Evolutionary conservation across 1,140 invertebrate genomes (phyloP), one percentile per base, ranked within the genome.

Genomic region (Limonius californicus): DNA sequence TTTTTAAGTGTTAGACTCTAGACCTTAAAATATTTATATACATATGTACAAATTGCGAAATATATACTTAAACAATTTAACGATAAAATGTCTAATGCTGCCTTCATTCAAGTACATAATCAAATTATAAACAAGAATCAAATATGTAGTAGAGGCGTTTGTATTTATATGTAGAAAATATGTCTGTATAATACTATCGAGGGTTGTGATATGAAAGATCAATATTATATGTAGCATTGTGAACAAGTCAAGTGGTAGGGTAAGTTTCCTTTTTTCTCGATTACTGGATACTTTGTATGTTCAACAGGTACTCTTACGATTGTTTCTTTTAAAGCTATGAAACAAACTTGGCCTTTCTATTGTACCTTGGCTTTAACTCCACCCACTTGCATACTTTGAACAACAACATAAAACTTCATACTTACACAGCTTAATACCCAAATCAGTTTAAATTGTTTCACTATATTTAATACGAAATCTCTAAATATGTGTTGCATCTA

Each of bases 101-200:
- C 62, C 62, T 63, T 63, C 47, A 63, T 54, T 63, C 4, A 45
- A 55, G 59, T 59, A 53, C 57, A 47, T 59, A 65, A 65, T 62
- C 54, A 62, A 62, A 65, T 62, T 62, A 65, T 59, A 63, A 63
- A 59, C 15, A 50, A 50, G 16, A 50, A 19, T 50, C 7, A 50
- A 50, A 45, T 45, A 45, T 50, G 45, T 50, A 12, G 15, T 50
- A 50, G 16, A 45, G 42, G 42, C 16, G 42, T 45, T 18, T 45
- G 16, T 45, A 45, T 45, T 21, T 50, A 50, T 18, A 50, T 50
- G 45, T 50, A 50, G 16, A 50, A 2, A 50, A 39, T 4, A 39
- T 12, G 35, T 39, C 7, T 39, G 35, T 39, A 14, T 39, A 39
- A 39, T 39, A 39, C n/a, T 39, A 2, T 6, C 8, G 19, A 50